Conservation (phyloP, 1,140 invertebrate genomes). For the Megathymus violae region DNA sequence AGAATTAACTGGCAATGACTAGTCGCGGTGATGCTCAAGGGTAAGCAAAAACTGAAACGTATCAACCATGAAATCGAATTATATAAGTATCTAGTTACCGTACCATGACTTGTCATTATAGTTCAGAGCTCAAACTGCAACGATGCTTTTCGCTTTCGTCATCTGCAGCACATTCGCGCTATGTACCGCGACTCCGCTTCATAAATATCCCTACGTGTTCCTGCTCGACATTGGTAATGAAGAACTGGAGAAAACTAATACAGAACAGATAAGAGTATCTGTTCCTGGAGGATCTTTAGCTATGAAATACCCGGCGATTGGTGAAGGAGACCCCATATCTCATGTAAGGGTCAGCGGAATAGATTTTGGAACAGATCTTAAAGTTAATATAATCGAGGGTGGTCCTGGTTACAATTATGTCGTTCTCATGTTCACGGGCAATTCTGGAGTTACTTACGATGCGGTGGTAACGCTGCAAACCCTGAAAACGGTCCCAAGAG, state of each 20-base stretch:
- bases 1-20: conserved; percentile 58
- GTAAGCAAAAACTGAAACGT: conserved; percentile 63
- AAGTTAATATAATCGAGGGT: conserved; percentile 72
- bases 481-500: conserved; percentile 31
- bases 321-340: conserved; percentile 61
- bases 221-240: conserved; percentile 77
- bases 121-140: conserved; percentile 41
- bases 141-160: conserved; percentile 62
- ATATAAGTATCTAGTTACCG: conserved; percentile 72
- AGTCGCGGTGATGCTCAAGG: conserved; percentile 60
- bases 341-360: conserved; percentile 73
- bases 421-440: conserved; percentile 69
- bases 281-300: conserved; percentile 69
- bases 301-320: conserved; percentile 66
- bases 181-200: conserved; percentile 59
- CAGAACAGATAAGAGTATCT: conserved; percentile 67
- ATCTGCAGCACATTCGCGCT: conserved; percentile 40
- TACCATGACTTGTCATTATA: conserved; percentile 62
- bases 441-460: conserved; percentile 62
- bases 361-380: conserved; percentile 71
- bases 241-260: conserved; percentile 64
- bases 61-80: conserved; percentile 66
- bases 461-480: conserved; percentile 70
- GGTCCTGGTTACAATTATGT: conserved; percentile 74
- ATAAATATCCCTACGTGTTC: conserved; percentile 74